A percentile compares a stretch with the other conserved stretches of the same genome.
Conservation (phyloP, 92 coral and sea anemone species). For the Parazoanthus swiftii region DNA sequence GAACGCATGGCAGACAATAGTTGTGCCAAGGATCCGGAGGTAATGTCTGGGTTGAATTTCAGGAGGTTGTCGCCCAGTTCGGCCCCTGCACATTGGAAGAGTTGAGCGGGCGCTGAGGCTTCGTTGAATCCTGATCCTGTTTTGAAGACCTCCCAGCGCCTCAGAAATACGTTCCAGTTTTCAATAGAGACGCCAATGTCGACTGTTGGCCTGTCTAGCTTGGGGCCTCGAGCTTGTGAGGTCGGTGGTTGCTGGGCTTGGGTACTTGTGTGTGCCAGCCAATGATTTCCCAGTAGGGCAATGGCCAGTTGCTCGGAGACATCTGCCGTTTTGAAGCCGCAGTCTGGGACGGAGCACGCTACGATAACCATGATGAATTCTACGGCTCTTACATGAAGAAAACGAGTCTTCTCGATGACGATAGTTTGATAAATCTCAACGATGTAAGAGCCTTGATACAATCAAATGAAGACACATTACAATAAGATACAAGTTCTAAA, state of each 20-base stretch:
- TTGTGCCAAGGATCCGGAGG: conserved; percentile 40
- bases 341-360: conserved; percentile 60
- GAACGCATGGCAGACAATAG: conserved; percentile 72
- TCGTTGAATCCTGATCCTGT: conserved; percentile 62
- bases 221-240: conserved; percentile 26
- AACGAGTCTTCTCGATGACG: neutral
- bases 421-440: conserved; percentile 4
- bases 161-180: conserved; percentile 64
- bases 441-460: conserved; percentile 8
- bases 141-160: conserved; percentile 73
- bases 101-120: conserved; percentile 62
- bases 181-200: conserved; percentile 54
- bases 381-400: conserved; percentile 1
- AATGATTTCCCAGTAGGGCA: conserved; percentile 69
- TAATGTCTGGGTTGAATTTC: conserved; percentile 54
- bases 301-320: conserved; percentile 66
- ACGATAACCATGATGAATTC: conserved; percentile 56
- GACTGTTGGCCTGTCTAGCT: conserved; percentile 44
- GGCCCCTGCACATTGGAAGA: conserved; percentile 65
- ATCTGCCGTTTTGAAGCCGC: conserved; percentile 59
- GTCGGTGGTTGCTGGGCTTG: too few relatives aligned
- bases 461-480: neutral
- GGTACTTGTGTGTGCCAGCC: conserved; percentile 51
- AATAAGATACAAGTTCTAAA: too few relatives aligned
- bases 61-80: conserved; percentile 71